Percentiles rank a stretch among this genome's conserved stretches.
phyloP scores from a whole-genome alignment of 2,888 invertebrate genomes.

The Campoplex capitator region DNA sequence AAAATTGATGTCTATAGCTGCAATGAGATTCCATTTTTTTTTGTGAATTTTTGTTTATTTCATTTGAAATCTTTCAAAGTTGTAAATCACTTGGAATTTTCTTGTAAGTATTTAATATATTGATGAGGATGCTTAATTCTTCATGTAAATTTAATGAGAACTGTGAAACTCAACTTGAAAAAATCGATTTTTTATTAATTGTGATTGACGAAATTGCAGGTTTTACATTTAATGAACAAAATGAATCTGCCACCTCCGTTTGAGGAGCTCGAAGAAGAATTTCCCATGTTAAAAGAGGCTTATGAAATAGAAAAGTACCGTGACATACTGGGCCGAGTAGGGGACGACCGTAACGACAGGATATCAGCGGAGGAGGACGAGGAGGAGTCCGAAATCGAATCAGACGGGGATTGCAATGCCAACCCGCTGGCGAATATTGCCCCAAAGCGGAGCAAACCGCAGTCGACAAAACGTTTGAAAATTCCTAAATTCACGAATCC shows the following conservation, averaged over 20 bases:
- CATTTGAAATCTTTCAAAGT: background rate
- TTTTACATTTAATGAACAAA: slow-evolving; percentile 97
- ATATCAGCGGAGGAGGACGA: slow-evolving; percentile 64
- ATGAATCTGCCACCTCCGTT: slow-evolving; percentile 96
- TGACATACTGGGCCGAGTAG: slow-evolving; percentile 77
- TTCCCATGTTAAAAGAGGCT: slow-evolving; percentile 79
- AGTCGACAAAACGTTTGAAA: slow-evolving; percentile 85
- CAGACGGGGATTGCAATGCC: slow-evolving; percentile 85
- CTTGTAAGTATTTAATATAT: background rate
- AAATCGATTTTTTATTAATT: background rate
- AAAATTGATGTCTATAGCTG: background rate
- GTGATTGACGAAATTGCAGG: slow-evolving; percentile 84
- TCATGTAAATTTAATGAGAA: background rate
- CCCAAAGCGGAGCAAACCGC: slow-evolving; percentile 84
- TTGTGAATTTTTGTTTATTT: background rate
- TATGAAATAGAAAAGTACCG: slow-evolving; percentile 81
- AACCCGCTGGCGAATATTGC: slow-evolving; percentile 84
- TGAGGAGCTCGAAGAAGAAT: slow-evolving; percentile 85
- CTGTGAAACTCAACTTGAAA: background rate
- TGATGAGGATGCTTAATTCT: background rate
- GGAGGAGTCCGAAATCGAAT: slow-evolving; percentile 89
- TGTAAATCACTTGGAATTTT: background rate
- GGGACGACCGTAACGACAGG: slow-evolving; percentile 74
- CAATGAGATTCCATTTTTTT: background rate
- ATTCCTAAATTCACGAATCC: slow-evolving; percentile 86